Percentiles rank a stretch among this genome's conserved stretches.
phyloP scores from a whole-genome alignment of 1,140 invertebrate genomes.

The Anthonomus grandis region DNA sequence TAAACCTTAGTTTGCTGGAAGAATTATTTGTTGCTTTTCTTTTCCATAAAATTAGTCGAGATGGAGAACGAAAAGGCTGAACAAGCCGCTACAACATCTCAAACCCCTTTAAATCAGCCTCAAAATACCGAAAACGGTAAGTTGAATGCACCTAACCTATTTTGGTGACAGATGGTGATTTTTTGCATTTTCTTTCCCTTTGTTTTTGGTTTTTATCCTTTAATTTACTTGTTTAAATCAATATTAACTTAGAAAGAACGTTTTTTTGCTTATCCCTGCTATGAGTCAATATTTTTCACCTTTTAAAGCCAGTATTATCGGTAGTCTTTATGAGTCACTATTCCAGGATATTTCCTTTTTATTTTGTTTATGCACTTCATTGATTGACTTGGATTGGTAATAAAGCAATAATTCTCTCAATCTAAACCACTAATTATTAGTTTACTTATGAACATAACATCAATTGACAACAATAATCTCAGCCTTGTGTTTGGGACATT shows the following conservation, averaged over 20 bases:
- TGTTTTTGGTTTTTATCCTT: background rate
- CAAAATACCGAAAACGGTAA: slow-evolving; percentile 39
- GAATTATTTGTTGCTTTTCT: no score
- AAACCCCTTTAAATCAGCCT: no score
- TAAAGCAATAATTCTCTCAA: no score
- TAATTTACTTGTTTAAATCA: background rate
- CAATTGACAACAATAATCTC: no score
- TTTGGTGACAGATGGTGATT: slow-evolving; percentile 30
- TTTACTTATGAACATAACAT: no score
- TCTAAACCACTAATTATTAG: no score
- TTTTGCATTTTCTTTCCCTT: slow-evolving; percentile 16
- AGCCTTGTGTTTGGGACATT: no score
- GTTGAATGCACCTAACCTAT: slow-evolving; percentile 20
- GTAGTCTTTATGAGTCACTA: background rate
- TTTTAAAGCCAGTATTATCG: background rate
- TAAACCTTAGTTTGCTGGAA: no score
- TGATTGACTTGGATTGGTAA: no score
- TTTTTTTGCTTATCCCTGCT: background rate
- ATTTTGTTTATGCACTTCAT: background rate
- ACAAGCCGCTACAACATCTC: no score
- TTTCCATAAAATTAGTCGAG: no score
- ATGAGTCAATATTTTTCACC: background rate
- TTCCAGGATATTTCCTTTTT: background rate
- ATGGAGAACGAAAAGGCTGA: no score
- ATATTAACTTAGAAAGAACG: background rate